Evolutionary conservation across 92 coral and sea anemone genomes (phyloP), one percentile per base, ranked within the genome.

Genomic region (Phenganax subtilis): DNA sequence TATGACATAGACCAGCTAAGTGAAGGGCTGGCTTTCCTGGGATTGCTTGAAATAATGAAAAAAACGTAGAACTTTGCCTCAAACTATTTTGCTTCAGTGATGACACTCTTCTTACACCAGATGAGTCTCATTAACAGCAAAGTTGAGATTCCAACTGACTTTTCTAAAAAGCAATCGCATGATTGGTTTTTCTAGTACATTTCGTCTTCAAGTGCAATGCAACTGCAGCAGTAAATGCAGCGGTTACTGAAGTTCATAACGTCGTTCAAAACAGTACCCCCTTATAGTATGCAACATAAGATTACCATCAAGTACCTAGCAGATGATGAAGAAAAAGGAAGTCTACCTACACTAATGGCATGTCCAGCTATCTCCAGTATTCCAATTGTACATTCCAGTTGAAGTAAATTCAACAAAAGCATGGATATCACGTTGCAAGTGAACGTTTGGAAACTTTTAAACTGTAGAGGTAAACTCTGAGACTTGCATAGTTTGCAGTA

Each of bases 361-460:
- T 84, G 90, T 61, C 80, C 80, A 63, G 81, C 76, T 54, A 75
- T 87, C 75, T 37, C 72, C 9, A 64, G 69, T 80, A 73, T 87
- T 28, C 87, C 85, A 31, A 87, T 85, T 55, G 76, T 87, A 28
- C 90, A 87, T 84, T 87, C 87, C 52, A 77, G 81, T 55, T 82
- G 84, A 75, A 55, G 54, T 31, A 87, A 87, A 61, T 84, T 79
- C 71, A 81, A 77, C 8, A 11, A 64, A 64, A 64, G 69, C 29
- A 61, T 61, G 67, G 29, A 61, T 14, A 61, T 64, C 7, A 11
- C 67, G 47, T 37, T 17, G 70, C 9, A 64, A 64, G 70, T 12
- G 37, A 64, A 64, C 37, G 70, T 64, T 64, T 17, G 37, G 47
- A 12, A 17, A n/a, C 70, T 64, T 37, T 44, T 64, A 64, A 14